Evolutionary conservation across 2,888 invertebrate genomes (phyloP).

Genomic region (Leptarthrus brevirostris): DNA sequence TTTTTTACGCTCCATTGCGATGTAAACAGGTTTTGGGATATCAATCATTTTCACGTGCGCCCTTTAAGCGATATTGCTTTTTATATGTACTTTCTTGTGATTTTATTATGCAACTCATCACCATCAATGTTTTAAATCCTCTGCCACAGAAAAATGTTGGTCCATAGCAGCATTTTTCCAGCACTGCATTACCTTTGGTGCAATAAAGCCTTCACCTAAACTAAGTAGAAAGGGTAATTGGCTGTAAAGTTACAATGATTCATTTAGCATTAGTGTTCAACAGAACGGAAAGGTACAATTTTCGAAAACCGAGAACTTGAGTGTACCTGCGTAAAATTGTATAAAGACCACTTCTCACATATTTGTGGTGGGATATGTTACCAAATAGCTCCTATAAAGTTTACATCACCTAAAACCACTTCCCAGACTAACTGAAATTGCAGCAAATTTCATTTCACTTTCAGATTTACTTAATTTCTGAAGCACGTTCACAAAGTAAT

Average conservation of each 20-base stretch:
- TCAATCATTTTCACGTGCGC: too few relatives aligned
- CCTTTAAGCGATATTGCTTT: too few relatives aligned
- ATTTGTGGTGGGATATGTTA: background rate
- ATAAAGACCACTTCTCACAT: too few relatives aligned
- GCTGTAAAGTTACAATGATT: background rate
- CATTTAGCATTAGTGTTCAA: background rate
- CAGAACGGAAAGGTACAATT: background rate
- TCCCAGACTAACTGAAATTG: background rate
- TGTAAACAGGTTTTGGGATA: too few relatives aligned
- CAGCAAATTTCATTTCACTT: background rate
- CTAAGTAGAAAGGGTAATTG: conserved; percentile 20
- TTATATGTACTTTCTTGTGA: too few relatives aligned
- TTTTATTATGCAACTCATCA: background rate
- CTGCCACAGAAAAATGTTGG: background rate
- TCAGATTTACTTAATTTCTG: background rate
- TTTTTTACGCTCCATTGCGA: too few relatives aligned
- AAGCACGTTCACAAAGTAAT: background rate
- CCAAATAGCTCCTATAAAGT: background rate
- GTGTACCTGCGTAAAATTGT: background rate
- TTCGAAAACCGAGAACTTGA: background rate
- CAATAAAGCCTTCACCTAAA: conserved; percentile 21
- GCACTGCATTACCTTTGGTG: conserved; percentile 4
- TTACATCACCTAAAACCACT: background rate
- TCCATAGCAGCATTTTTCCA: background rate
- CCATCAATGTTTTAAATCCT: background rate